Conservation (phyloP, 1,140 invertebrate genomes). For the Drosophila serrata region DNA sequence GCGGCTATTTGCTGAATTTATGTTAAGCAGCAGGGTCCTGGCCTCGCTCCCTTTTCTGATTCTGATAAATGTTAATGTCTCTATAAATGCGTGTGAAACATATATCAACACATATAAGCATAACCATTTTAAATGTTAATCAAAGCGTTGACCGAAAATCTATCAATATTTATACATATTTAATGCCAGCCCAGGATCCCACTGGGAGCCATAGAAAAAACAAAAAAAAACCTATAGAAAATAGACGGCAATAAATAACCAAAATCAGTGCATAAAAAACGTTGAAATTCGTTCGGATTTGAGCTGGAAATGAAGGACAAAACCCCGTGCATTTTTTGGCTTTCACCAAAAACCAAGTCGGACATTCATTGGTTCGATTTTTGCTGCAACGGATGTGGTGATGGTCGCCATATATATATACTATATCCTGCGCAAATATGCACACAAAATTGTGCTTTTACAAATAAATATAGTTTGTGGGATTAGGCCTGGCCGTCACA, state of each 20-base stretch:
- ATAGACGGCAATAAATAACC: conserved; percentile 39
- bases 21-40: conserved; percentile 56
- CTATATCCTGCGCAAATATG: conserved; percentile 46
- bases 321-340: conserved; percentile 21
- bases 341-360: conserved; percentile 28
- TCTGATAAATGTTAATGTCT: conserved; percentile 71
- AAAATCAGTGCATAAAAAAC: conserved; percentile 28
- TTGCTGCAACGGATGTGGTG: conserved; percentile 58
- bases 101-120: conserved; percentile 46
- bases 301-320: conserved; percentile 25
- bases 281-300: conserved; percentile 23
- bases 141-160: conserved; percentile 26
- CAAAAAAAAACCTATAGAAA: conserved; percentile 1
- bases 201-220: background rate
- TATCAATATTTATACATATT: conserved; percentile 60
- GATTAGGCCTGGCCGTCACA: conserved; percentile 41
- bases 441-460: conserved; percentile 50
- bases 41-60: background rate
- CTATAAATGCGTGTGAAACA: conserved; percentile 54
- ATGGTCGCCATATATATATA: conserved; percentile 33
- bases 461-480: conserved; percentile 59
- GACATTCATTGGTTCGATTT: conserved; percentile 31
- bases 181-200: conserved; percentile 36
- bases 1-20: conserved; percentile 36
- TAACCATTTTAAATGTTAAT: conserved; percentile 36